Conservation (phyloP, 2,888 invertebrate species). For the Metacarcinus magister region DNA sequence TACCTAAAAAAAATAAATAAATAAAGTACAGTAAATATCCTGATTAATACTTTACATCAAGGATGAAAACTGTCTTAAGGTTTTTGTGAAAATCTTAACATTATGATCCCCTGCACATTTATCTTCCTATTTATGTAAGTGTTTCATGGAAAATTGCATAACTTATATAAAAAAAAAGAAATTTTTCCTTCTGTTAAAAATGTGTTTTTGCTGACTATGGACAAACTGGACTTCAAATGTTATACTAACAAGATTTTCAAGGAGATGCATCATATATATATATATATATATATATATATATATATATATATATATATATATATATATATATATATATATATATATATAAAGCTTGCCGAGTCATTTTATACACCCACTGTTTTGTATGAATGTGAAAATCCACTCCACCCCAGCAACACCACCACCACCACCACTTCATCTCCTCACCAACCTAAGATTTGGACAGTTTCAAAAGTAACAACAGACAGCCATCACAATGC, state of each 20-base stretch:
- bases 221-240: neutral
- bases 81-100: neutral
- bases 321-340: no score
- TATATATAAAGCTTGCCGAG: neutral
- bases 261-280: neutral
- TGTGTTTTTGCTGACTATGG: neutral
- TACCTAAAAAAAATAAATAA: neutral
- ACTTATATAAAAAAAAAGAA: neutral
- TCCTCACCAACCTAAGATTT: neutral
- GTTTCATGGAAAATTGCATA: neutral
- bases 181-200: neutral
- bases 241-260: neutral
- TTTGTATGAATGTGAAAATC: neutral
- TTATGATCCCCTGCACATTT: neutral
- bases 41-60: neutral
- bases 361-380: neutral
- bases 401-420: neutral
- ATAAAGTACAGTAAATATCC: neutral
- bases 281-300: no score
- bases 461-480: constrained; percentile 35
- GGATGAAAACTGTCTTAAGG: neutral
- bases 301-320: no score
- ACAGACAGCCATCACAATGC: neutral
- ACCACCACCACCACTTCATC: neutral
- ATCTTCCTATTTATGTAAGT: neutral